Evolutionary conservation across 2,888 invertebrate genomes (phyloP).

Genomic region (Eristalis pertinax): DNA sequence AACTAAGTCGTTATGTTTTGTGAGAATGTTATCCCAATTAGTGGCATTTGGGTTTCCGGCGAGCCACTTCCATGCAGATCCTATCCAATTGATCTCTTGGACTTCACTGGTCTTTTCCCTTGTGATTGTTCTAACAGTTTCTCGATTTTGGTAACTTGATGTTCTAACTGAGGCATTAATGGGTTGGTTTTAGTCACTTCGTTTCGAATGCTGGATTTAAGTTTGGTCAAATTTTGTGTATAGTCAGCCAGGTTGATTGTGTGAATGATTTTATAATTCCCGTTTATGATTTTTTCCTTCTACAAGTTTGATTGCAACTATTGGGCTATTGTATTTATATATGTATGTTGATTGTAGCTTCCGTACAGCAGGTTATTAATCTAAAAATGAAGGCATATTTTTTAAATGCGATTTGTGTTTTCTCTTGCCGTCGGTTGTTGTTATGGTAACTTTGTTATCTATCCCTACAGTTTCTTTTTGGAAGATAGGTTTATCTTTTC

Average conservation of each 20-base stretch:
- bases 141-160: background rate
- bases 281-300: slow-evolving; percentile 45
- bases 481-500: too few species aligned
- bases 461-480: too few species aligned
- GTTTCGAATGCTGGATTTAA: background rate
- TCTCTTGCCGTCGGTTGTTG: too few species aligned
- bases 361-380: too few species aligned
- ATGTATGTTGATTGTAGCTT: too few species aligned
- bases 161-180: slow-evolving; percentile 3
- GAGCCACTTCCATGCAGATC: slow-evolving; percentile 2
- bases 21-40: slow-evolving; percentile 30
- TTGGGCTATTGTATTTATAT: too few species aligned
- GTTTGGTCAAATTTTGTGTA: background rate
- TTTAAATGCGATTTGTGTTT: too few species aligned
- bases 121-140: background rate
- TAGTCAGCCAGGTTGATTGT: background rate
- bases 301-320: slow-evolving; percentile 61
- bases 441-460: too few species aligned
- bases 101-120: background rate
- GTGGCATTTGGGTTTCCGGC: background rate
- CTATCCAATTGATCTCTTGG: slow-evolving; percentile 1
- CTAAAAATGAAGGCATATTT: too few species aligned
- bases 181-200: background rate
- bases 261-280: slow-evolving; percentile 52
- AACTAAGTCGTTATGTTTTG: background rate